Base-by-base conservation (phyloP, 1,140 invertebrate genomes). In the Thereuonema tuberculata region DNA sequence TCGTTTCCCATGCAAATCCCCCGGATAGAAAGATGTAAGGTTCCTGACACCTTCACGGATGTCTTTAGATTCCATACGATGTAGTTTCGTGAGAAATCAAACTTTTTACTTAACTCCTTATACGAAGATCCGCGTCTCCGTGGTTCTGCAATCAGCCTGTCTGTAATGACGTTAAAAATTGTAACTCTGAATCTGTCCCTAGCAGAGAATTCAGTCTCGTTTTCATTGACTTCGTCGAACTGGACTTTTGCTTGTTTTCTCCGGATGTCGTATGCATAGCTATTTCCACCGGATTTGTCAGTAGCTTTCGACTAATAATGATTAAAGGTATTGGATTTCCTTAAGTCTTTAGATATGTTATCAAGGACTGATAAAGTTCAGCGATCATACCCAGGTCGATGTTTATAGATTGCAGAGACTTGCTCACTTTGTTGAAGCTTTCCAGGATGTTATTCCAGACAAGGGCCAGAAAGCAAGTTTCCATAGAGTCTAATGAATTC, bases 361-460 rank as follows among this genome's bases (percentile, higher is more conserved):
- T n/a, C n/a, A n/a, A n/a, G n/a, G n/a, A n/a, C n/a, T n/a, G n/a
- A 12, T 52, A 52, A 15, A 52, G 49, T 52, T 52, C 49, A 52
- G 21, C 23, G 14, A 52, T 24, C 49, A 24, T 52, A 15, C 49
- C 49, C 23, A 52, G 23, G 49, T 52, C 49, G 12, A 52, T 14
- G 14, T 52, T 52, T 20, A 52, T 24, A 52, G 49, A 14, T 24
- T 52, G 49, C 12, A 52, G 23, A 24, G 49, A 52, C 24, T 52
- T 52, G 49, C 49, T 52, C 12, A 24, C 23, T 24, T 15, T 24
- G 23, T 52, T 52, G 21, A 52, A 52, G 5, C 49, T 14, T 15
- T 52, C 23, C 49, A 52, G 12, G 14, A 52, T 52, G 49, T 52
- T 9, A 24, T 24, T 15, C 23, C 49, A 52, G 14, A 15, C 5